Conservation (phyloP, 1,140 invertebrate genomes). For the Coelopa frigida region DNA sequence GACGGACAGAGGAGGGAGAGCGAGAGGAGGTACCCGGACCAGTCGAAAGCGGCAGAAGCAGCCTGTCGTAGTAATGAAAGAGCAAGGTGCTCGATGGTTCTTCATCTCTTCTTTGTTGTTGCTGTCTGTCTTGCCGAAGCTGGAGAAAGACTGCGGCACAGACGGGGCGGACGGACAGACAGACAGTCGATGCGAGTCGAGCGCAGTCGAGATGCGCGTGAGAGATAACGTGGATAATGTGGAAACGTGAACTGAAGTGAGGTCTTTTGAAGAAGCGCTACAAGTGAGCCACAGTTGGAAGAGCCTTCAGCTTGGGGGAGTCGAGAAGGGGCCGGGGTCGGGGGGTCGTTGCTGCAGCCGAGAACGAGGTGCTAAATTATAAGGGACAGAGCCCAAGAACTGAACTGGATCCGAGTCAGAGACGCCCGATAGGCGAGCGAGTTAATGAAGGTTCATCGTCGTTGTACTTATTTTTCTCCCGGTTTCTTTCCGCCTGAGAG, state of each 20-base stretch:
- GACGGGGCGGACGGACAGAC: too few relatives aligned
- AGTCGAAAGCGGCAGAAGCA: conserved; percentile 1
- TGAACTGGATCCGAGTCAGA: conserved; percentile 7
- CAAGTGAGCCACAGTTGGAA: neutral
- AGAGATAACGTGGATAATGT: neutral
- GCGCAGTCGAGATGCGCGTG: neutral
- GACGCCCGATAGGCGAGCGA: too few relatives aligned
- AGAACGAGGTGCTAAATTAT: conserved; percentile 1
- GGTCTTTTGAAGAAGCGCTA: neutral
- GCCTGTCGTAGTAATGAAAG: neutral
- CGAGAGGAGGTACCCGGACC: conserved; percentile 15
- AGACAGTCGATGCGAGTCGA: neutral
- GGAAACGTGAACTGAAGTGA: neutral
- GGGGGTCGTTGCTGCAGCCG: too few relatives aligned
- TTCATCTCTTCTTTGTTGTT: conserved; percentile 5
- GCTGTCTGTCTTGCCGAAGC: too few relatives aligned
- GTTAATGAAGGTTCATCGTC: too few relatives aligned
- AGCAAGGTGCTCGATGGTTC: conserved; percentile 6
- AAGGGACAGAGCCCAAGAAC: conserved; percentile 11
- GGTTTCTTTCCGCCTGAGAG: too few relatives aligned
- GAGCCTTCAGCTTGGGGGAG: neutral
- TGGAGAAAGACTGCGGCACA: too few relatives aligned
- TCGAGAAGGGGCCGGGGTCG: too few relatives aligned
- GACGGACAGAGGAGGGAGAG: conserved; percentile 8
- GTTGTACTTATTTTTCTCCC: too few relatives aligned